Base-by-base conservation (phyloP, 2,888 invertebrate species). In the Latrodectus hesperus region DNA sequence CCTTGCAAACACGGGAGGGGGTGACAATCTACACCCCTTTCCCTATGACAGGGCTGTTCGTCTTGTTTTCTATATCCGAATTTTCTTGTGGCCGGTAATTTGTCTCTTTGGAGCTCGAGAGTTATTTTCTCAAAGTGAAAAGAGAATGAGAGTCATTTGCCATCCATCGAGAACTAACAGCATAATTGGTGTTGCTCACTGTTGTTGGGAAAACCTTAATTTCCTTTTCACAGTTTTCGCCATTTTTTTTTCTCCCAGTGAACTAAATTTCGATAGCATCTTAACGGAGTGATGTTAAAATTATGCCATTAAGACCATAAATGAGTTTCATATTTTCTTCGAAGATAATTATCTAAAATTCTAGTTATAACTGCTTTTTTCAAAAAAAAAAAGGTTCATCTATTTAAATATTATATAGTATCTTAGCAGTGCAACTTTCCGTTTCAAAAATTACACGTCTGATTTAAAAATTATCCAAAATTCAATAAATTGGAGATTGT, bases 61-160 rank as follows among this genome's bases (percentile, higher is more conserved):
- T 71, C 16, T 71, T 38, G 26, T 49, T 71, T 14, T 60, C 16
- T 60, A 16, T 72, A n/a, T 52, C 51, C 8, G 38, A 75, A 75
- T 65, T 64, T 72, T 80, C 55, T 60, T 60, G 60, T 80, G 80
- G 80, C 86, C 86, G 76, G 86, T 72, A 86, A 86, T 86, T 86
- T 86, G 70, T 64, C 60, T 65, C 67, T 49, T 9, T 53, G 53
- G 64, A 16, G 55, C 64, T 70, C 14, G 51, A 53, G 53, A 65
- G 60, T 70, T 79, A 68, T 85, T 85, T 78, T 38, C 38, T 38
- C 38, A 38, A 38, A 38, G 38, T 38, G 38, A 38, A 38, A 38
- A 38, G 38, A 38, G 38, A 38, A 38, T 38, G 38, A 38, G 38
- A 38, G 38, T 38, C 38, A 38, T 38, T 38, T 38, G 38, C 38